Base-by-base conservation (phyloP, 2,888 invertebrate species). In the Lasioglossum figueresi region DNA sequence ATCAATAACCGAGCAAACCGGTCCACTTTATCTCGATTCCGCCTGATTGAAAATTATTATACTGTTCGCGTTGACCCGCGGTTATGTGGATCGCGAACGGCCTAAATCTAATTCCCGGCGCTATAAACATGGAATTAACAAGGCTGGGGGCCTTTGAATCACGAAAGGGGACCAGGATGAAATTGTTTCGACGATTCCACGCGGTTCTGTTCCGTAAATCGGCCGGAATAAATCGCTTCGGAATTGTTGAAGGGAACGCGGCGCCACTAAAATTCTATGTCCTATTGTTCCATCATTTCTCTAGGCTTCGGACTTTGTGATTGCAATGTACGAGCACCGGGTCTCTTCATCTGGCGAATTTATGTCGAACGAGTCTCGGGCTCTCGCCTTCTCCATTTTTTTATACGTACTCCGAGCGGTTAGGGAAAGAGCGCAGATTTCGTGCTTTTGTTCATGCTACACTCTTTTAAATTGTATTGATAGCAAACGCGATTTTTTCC, bases 251-350 rank as follows among this genome's bases (percentile, higher is more conserved):
- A 27, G 6, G 6, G 45, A n/a, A 34, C 34, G 12, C 45, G 31
- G 63, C 43, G 23, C 72, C 66, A 52, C 52, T 59, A 56, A 63
- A 43, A 56, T 63, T 70, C 68, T 63, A 82, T 68, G 56, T 45
- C 56, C 82, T 48, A 84, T 84, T 84, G 83, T 84, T 68, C 75
- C 71, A n/a, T 40, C 79, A 34, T 19, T 23, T 27, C 37, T 31
- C 6, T 23, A 23, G 14, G n/a, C 23, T 27, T 6, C 43, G 27
- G 56, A 19, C 27, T 23, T 43, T 34, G 31, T 68, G 63, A 76
- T 76, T 76, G 66, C 63, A 45, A 76, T 76, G 45, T 76, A 68
- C 37, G 66, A 76, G 45, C 23, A 31, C 19, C 56, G n/a, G 6
- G 8, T 16, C 19, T 27, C 16, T 68, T 37, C 34, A 4, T 27